phyloP scores from a whole-genome alignment of 1,140 invertebrate genomes.

The Anoplophora glabripennis region DNA sequence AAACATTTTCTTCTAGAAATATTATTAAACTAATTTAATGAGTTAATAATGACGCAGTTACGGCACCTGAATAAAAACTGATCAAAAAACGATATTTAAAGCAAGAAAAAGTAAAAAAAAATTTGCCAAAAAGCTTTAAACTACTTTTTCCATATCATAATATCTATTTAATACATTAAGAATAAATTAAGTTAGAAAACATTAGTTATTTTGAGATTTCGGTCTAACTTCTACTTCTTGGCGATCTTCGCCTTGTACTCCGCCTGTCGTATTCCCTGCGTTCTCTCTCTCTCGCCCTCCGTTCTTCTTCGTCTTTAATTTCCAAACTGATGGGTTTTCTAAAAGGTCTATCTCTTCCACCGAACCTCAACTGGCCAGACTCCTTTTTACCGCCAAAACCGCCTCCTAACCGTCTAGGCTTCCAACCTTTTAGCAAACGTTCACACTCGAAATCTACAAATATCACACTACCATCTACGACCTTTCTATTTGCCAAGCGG shows the following conservation, averaged over 20 bases:
- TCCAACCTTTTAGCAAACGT: constrained; percentile 71
- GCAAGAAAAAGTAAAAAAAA: no score
- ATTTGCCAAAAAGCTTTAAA: no score
- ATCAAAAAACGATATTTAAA: no score
- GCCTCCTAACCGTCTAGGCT: constrained; percentile 79
- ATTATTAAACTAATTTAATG: no score
- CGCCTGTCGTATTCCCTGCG: not conserved
- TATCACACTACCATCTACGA: constrained; percentile 60
- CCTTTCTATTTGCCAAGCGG: constrained; percentile 55
- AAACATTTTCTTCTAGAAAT: no score
- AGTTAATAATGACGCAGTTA: no score
- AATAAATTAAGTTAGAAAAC: no score
- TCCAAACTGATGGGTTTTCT: constrained; percentile 58
- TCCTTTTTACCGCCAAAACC: constrained; percentile 85
- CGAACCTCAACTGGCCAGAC: constrained; percentile 85
- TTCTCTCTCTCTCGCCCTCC: constrained; percentile 2
- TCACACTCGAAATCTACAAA: constrained; percentile 70
- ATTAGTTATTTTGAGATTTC: no score
- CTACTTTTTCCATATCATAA: no score
- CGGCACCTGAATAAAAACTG: no score
- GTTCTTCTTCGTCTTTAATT: constrained; percentile 33
- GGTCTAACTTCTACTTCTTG: constrained; percentile 9
- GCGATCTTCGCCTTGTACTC: constrained; percentile 2
- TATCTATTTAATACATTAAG: no score
- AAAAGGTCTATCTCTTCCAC: constrained; percentile 73